These are phyloP conservation scores for Neolamprologus toae DNA, from an alignment of 2,113 vertebrate species.

Conservation along the genomic window DNA sequence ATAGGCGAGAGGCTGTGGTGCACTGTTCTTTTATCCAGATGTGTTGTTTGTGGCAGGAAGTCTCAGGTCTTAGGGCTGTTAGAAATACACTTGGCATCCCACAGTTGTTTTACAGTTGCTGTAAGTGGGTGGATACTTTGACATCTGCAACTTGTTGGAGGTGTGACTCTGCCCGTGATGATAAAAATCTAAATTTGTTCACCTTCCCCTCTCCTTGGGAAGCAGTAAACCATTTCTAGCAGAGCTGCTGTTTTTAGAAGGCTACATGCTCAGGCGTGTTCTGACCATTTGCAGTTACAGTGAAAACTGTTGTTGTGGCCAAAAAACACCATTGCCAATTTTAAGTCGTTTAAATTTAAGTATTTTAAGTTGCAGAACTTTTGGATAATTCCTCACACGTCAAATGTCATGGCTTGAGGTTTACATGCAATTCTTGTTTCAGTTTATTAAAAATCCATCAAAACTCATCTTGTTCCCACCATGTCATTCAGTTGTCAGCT, in stretches of 20 bases:
- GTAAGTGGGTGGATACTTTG: background rate
- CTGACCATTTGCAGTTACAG: background rate
- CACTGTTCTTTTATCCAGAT: background rate
- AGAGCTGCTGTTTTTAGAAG: background rate
- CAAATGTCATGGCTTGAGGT: background rate
- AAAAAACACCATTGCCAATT: background rate
- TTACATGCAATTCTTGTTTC: background rate
- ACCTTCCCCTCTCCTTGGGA: background rate
- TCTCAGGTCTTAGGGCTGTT: slow-evolving; percentile 11
- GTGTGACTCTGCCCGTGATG: background rate
- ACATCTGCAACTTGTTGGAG: background rate
- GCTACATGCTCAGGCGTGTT: background rate
- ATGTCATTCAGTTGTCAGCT: background rate
- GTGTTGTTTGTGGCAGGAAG: background rate
- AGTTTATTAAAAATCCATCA: background rate
- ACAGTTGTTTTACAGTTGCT: background rate
- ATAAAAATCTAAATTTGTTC: background rate
- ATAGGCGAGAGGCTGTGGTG: slow-evolving; percentile 26
- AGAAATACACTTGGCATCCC: background rate
- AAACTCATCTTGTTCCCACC: background rate
- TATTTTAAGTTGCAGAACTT: background rate
- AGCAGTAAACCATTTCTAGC: background rate
- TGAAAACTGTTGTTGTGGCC: background rate
- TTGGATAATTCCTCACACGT: background rate
- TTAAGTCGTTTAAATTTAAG: background rate